Evolutionary conservation across 2,113 vertebrate species (phyloP).

Genomic region (Atrichornis clamosus): DNA sequence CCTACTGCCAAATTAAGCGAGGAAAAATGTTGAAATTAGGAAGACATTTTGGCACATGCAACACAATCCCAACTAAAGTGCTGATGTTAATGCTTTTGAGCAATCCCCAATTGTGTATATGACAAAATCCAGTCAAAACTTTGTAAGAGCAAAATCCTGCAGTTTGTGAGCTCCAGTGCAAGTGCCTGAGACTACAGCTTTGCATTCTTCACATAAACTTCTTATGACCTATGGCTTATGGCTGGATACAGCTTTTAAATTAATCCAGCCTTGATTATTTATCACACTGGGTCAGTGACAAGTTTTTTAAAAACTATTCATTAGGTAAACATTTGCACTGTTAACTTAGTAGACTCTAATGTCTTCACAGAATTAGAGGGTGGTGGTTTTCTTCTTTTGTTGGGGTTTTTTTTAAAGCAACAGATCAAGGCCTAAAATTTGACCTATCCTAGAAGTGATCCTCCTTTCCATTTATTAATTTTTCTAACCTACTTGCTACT

Average conservation of each 20-base stretch:
- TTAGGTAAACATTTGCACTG: conserved; percentile 31
- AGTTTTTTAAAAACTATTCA: background rate
- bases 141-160: background rate
- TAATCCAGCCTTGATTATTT: conserved; percentile 30
- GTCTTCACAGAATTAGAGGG: background rate
- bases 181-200: background rate
- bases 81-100: background rate
- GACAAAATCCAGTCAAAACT: conserved; percentile 10
- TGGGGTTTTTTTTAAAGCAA: background rate
- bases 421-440: background rate
- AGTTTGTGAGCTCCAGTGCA: background rate
- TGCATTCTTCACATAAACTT: conserved; percentile 38
- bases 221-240: background rate
- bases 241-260: conserved; percentile 26
- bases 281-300: background rate
- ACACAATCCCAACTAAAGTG: background rate
- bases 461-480: background rate
- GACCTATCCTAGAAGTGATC: background rate
- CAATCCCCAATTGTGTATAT: background rate
- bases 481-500: background rate
- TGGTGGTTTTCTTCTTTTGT: background rate
- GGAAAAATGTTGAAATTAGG: background rate
- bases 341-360: background rate
- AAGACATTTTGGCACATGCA: conserved; percentile 16
- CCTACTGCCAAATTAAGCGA: background rate